These are phyloP conservation scores for Sogatella furcifera DNA, from an alignment of 1,140 invertebrate genomes.

Conservation along the genomic window DNA sequence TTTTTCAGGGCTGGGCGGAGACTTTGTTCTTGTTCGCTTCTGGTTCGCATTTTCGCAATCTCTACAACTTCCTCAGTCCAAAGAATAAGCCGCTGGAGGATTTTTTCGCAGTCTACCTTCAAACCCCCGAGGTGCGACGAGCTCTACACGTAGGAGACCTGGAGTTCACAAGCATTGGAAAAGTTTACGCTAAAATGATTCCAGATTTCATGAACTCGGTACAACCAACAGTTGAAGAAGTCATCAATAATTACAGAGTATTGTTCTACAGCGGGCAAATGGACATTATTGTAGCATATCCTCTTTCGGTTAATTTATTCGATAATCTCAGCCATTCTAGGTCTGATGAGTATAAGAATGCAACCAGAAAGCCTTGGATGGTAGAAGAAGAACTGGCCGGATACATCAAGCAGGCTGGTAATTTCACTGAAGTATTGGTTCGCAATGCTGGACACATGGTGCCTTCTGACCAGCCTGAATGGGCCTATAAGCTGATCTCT, in stretches of 20 bases:
- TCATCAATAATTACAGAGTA: constrained; percentile 54
- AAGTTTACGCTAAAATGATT: constrained; percentile 53
- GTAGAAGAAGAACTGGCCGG: constrained; percentile 19
- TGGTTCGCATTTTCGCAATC: constrained; percentile 11
- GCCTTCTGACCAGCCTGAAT: constrained; percentile 67
- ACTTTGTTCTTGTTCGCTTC: constrained; percentile 12
- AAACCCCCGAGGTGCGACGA: constrained; percentile 45
- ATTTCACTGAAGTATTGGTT: constrained; percentile 68
- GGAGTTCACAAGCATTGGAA: constrained; percentile 34
- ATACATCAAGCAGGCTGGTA: constrained; percentile 25
- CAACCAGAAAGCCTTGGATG: constrained; percentile 35
- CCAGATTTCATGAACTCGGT: constrained; percentile 75
- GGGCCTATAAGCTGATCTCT: constrained; percentile 63
- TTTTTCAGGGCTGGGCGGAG: constrained; percentile 16
- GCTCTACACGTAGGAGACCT: constrained; percentile 75
- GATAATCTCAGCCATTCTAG: not conserved
- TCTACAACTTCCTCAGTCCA: constrained; percentile 13
- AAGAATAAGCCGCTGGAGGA: not conserved
- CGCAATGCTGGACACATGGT: constrained; percentile 77
- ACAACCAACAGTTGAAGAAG: constrained; percentile 57
- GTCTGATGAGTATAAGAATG: constrained; percentile 41
- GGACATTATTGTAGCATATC: constrained; percentile 74
- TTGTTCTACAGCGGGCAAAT: constrained; percentile 64
- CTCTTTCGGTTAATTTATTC: constrained; percentile 24
- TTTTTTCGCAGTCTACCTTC: constrained; percentile 36